These are phyloP conservation scores for Cartodere bifasciata DNA, from an alignment of 2,888 invertebrate genomes.

Conservation along the genomic window DNA sequence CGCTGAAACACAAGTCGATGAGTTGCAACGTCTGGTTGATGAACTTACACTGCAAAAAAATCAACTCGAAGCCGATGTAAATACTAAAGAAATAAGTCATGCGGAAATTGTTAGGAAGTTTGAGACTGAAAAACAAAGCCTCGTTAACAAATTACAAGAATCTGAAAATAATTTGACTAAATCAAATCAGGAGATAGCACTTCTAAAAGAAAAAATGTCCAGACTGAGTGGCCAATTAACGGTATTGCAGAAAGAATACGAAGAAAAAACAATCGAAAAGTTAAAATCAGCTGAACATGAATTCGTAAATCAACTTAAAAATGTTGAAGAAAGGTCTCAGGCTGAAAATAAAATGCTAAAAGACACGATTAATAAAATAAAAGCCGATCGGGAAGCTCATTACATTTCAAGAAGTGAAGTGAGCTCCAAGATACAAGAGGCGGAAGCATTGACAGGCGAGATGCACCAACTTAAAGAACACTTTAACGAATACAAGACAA, in stretches of 20 bases:
- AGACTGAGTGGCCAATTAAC: background rate
- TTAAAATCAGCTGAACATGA: constrained; percentile 22
- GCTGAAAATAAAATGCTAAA: constrained; percentile 21
- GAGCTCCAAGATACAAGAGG: constrained; percentile 37
- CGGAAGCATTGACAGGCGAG: constrained; percentile 36
- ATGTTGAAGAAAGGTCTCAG: constrained; percentile 20
- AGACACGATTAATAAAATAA: constrained; percentile 29
- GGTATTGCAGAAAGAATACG: constrained; percentile 12
- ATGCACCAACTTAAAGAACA: constrained; percentile 34
- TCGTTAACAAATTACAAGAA: too few species aligned
- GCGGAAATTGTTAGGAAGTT: too few species aligned
- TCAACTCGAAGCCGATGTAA: constrained; percentile 12
- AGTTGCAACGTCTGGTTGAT: constrained; percentile 26
- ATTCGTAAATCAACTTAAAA: constrained; percentile 19
- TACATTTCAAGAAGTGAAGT: constrained; percentile 44
- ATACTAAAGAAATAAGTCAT: too few species aligned
- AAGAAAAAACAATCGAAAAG: constrained; percentile 17
- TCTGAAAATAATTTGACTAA: constrained; percentile 15
- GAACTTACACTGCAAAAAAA: constrained; percentile 16
- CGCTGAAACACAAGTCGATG: constrained; percentile 20
- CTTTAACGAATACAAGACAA: constrained; percentile 34
- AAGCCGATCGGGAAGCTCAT: constrained; percentile 40
- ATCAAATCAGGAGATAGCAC: constrained; percentile 8
- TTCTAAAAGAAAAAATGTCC: background rate
- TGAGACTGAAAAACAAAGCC: too few species aligned